Evolutionary conservation across 2,113 vertebrate species (phyloP), one percentile per base, ranked within the genome.

Genomic region (Okapia johnstoni): DNA sequence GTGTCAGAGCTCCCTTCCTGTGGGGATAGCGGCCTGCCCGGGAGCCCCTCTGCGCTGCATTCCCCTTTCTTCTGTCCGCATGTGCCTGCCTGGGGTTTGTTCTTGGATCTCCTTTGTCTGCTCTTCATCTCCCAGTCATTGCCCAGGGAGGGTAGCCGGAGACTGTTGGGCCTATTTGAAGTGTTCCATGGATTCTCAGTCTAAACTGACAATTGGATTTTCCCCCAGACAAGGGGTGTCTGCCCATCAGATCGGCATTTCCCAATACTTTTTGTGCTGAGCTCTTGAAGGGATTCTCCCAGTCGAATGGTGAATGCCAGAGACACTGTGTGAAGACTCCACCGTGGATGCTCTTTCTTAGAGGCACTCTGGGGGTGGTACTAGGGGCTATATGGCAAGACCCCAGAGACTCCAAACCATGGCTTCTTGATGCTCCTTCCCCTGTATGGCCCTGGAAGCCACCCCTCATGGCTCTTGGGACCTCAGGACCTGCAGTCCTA

Each of bases 251-350:
- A 12, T 13, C 14, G 7, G 76, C 36, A 6, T 54, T 43, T 88
- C 55, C 61, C 7, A 7, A 46, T 30, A n/a, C n/a, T n/a, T n/a
- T n/a, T n/a, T n/a, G n/a, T n/a, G n/a, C n/a, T n/a, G n/a, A n/a
- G n/a, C n/a, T n/a, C n/a, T n/a, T n/a, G n/a, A n/a, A 70, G 40
- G 48, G 23, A 48, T 33, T 50, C 50, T 96, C 43, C 46, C 15
- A 30, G 33, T 4, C 6, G n/a, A n/a, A n/a, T n/a, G n/a, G n/a
- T n/a, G n/a, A n/a, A n/a, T n/a, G n/a, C n/a, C n/a, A n/a, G 94
- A 97, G 97, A 97, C 97, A 81, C 57, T 83, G 73, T 89, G 97
- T 97, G 33, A 28, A 60, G 81, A 1, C 40, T n/a, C n/a, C 33
- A 3, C 77, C 13, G 23, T 26, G 19, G 54, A 43, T 0, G 1